These are phyloP conservation scores for Phenganax marumi DNA, from an alignment of 92 coral and sea anemone species.

Conservation along the genomic window DNA sequence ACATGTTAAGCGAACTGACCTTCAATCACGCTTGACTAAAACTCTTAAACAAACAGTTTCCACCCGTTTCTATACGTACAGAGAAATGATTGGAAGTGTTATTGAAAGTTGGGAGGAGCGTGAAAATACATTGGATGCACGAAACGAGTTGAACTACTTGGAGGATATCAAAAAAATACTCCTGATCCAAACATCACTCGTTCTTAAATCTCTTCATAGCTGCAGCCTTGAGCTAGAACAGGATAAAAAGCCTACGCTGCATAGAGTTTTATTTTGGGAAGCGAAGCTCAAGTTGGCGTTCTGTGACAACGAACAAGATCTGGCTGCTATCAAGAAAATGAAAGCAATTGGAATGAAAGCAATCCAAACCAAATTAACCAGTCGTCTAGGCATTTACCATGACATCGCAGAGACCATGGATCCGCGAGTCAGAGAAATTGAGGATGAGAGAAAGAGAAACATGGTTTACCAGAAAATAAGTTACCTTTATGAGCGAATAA, in stretches of 20 bases:
- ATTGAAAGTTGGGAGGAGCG: conserved; percentile 12
- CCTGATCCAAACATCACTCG: neutral
- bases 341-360: conserved; percentile 14
- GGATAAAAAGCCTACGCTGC: conserved; percentile 18
- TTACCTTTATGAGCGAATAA: neutral
- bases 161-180: conserved; percentile 11
- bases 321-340: conserved; percentile 22
- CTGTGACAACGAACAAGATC: neutral
- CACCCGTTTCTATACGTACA: conserved; percentile 6
- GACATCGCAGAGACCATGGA: neutral
- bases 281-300: conserved; percentile 9
- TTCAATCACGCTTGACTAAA: neutral
- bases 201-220: conserved; percentile 2
- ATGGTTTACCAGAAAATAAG: neutral
- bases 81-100: neutral
- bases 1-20: conserved; percentile 19
- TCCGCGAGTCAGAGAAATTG: conserved; percentile 12
- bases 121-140: neutral
- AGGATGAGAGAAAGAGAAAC: neutral
- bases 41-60: conserved; percentile 2
- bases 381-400: neutral
- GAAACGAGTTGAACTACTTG: neutral
- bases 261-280: neutral
- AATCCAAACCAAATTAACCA: neutral
- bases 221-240: conserved; percentile 19